These are phyloP conservation scores for Lycorma delicatula DNA, from an alignment of 1,140 invertebrate species.

Conservation along the genomic window DNA sequence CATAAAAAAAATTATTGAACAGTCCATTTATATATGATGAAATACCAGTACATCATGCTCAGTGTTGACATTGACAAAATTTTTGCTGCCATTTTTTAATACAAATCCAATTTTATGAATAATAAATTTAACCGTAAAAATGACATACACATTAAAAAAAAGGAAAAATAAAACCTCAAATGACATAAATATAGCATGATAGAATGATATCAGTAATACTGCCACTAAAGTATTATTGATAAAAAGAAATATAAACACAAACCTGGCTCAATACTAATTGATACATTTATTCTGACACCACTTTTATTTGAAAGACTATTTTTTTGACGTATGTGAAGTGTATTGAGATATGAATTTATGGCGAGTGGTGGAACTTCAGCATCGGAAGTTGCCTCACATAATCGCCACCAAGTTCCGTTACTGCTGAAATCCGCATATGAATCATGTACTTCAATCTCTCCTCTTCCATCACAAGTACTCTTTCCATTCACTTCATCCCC, in stretches of 20 bases:
- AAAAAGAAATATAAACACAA: too few relatives aligned
- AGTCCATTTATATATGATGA: too few relatives aligned
- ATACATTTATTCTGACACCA: constrained; percentile 46
- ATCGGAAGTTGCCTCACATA: constrained; percentile 43
- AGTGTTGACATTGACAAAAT: too few relatives aligned
- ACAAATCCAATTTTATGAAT: too few relatives aligned
- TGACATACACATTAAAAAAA: too few relatives aligned
- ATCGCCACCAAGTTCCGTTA: constrained; percentile 53
- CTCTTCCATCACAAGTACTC: constrained; percentile 37
- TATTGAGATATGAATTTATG: constrained; percentile 52
- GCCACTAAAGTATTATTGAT: too few relatives aligned
- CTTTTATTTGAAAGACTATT: constrained; percentile 36
- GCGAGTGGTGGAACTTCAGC: constrained; percentile 40
- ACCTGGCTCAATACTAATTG: constrained; percentile 35
- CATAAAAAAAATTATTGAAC: too few relatives aligned
- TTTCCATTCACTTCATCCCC: constrained; percentile 13
- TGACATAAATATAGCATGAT: too few relatives aligned
- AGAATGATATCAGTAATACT: not conserved
- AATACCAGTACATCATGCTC: too few relatives aligned
- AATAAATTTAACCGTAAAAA: too few relatives aligned
- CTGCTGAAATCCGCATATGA: constrained; percentile 47
- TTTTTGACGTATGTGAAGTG: constrained; percentile 44
- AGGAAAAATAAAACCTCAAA: too few relatives aligned
- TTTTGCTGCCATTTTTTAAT: too few relatives aligned
- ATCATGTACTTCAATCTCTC: constrained; percentile 50